phyloP scores from a whole-genome alignment of 1,140 invertebrate genomes.

The Hydropsyche tenuis region DNA sequence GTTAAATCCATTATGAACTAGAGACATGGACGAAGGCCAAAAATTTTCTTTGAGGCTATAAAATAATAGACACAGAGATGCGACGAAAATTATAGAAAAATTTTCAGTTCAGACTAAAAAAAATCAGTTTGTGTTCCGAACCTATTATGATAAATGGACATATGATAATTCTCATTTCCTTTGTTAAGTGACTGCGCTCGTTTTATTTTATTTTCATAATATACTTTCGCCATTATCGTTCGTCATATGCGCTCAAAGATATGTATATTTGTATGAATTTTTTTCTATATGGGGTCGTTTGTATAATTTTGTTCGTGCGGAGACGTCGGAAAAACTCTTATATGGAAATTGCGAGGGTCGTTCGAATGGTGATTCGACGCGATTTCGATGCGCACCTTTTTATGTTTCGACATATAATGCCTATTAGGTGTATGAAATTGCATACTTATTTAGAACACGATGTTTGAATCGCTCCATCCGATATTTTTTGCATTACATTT shows the following conservation, averaged over 20 bases:
- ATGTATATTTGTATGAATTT: neutral
- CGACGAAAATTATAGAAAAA: too few species aligned
- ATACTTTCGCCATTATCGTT: neutral
- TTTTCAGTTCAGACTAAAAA: too few species aligned
- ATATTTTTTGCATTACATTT: too few species aligned
- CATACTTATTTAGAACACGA: too few species aligned
- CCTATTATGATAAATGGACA: neutral
- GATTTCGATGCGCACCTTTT: neutral
- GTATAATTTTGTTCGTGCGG: neutral
- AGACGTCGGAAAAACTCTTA: neutral
- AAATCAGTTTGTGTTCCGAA: neutral
- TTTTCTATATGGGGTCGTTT: neutral
- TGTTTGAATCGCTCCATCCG: too few species aligned
- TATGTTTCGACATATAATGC: too few species aligned
- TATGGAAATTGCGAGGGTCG: constrained; percentile 14
- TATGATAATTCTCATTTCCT: neutral
- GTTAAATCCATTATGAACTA: constrained; percentile 17
- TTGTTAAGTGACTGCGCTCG: neutral
- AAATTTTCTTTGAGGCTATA: neutral
- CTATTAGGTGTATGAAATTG: too few species aligned
- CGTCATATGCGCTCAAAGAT: neutral
- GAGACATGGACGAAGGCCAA: neutral
- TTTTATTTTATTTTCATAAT: neutral
- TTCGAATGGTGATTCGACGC: constrained; percentile 9
- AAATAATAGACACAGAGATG: neutral